A percentile compares a stretch with the other conserved stretches of the same genome.
Evolutionary conservation across 2,797 vertebrate genomes (phyloP).

Genomic region (Vultur gryphus): DNA sequence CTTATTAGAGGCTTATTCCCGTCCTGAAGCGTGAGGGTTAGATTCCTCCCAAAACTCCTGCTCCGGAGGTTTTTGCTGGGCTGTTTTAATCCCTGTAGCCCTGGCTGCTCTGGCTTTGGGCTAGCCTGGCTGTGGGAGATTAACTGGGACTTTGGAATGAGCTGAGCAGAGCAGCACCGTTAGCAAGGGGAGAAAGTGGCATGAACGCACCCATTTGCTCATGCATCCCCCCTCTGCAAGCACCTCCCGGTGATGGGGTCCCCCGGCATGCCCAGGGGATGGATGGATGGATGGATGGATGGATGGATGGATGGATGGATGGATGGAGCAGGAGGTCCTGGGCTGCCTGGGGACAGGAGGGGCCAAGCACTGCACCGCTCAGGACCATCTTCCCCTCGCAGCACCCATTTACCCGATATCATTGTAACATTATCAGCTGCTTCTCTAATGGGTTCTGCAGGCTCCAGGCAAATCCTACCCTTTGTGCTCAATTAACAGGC

Average conservation of each 20-base stretch:
- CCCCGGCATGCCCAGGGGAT: no score
- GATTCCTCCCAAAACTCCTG: not conserved
- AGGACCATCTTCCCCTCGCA: not conserved
- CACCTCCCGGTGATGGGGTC: not conserved
- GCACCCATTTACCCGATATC: not conserved
- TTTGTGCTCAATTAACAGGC: conserved; percentile 41
- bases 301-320: not conserved
- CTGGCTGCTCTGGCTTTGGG: not conserved
- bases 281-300: rapidly evolving
- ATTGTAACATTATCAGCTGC: not conserved
- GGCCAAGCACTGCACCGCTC: not conserved
- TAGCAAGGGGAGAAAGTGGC: not conserved
- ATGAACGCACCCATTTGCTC: not conserved
- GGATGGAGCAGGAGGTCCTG: not conserved
- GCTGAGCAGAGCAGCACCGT: not conserved
- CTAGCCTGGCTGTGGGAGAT: not conserved
- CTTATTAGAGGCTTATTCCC: not conserved
- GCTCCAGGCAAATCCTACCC: conserved; percentile 41
- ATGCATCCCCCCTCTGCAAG: not conserved
- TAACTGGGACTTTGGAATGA: rapidly evolving
- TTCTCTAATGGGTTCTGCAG: not conserved
- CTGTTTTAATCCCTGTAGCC: not conserved
- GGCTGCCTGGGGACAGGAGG: not conserved
- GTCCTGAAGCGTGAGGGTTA: not conserved
- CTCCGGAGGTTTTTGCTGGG: not conserved